Evolutionary conservation across 2,797 vertebrate species (phyloP).

Genomic region (Gymnoscopelus microlampas): DNA sequence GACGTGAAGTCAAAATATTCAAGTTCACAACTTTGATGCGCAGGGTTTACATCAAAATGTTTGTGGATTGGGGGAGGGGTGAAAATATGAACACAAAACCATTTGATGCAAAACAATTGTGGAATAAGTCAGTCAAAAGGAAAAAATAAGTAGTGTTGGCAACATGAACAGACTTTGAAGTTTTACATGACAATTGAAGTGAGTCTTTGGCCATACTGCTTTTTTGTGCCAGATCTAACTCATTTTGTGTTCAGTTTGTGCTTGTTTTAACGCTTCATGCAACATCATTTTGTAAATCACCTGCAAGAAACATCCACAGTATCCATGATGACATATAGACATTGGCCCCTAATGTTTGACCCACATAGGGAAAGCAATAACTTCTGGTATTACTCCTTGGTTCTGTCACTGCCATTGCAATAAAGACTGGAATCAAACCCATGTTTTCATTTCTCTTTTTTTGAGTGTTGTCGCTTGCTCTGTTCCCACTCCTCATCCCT

Average conservation of each 20-base stretch:
- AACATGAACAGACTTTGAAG: slow-evolving; percentile 21
- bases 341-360: slow-evolving; percentile 1
- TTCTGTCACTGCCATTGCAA: slow-evolving; percentile 64
- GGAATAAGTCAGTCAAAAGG: slow-evolving; percentile 13
- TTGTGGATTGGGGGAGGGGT: slow-evolving; percentile 8
- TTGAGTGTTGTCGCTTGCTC: slow-evolving; percentile 30
- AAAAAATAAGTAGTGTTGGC: slow-evolving; percentile 10
- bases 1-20: slow-evolving; percentile 26
- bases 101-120: slow-evolving; percentile 41
- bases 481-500: slow-evolving; percentile 3
- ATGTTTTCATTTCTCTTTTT: slow-evolving; percentile 55
- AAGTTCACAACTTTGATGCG: slow-evolving; percentile 32
- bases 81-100: slow-evolving; percentile 19
- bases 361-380: slow-evolving; percentile 33
- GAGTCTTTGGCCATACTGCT: slow-evolving; percentile 29
- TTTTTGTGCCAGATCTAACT: slow-evolving; percentile 44
- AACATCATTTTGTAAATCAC: slow-evolving; percentile 56
- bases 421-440: slow-evolving; percentile 75
- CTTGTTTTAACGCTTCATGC: slow-evolving; percentile 42
- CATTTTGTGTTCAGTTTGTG: slow-evolving; percentile 55
- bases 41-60: slow-evolving; percentile 35
- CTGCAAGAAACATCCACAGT: slow-evolving; percentile 31
- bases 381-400: slow-evolving; percentile 37
- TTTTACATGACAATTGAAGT: slow-evolving; percentile 19
- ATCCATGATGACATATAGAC: slow-evolving; percentile 32